Conservation (phyloP, 2,113 vertebrate species). For the Chlorocebus sabaeus region DNA sequence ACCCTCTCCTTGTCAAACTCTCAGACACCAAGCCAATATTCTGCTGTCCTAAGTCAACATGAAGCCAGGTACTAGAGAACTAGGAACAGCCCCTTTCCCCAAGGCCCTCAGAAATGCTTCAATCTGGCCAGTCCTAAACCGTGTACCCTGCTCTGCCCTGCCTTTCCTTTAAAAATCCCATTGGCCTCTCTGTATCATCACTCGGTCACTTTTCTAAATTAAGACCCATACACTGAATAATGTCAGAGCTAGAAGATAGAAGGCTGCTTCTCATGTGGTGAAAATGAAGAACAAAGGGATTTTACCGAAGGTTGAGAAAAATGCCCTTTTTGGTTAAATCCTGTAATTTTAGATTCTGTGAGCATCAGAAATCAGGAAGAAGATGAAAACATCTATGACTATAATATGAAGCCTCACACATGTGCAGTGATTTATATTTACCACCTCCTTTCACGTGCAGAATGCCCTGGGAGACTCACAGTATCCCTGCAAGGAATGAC, state of each 20-base stretch:
- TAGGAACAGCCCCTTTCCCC: background rate
- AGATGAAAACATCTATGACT: background rate
- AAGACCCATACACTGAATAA: background rate
- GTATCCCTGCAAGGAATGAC: background rate
- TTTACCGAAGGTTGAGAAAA: too few species aligned
- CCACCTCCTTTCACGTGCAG: background rate
- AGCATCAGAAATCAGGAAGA: background rate
- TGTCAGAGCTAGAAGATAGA: too few species aligned
- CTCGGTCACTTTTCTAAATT: background rate
- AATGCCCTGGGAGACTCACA: background rate
- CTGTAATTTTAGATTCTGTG: background rate
- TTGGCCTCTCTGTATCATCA: background rate
- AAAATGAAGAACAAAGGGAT: too few species aligned
- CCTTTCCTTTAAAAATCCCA: too few species aligned
- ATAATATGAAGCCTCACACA: background rate
- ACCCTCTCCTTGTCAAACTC: background rate
- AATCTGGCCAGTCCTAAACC: background rate
- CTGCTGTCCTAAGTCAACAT: background rate
- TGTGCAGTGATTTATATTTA: background rate
- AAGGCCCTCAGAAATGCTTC: background rate
- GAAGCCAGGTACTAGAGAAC: background rate
- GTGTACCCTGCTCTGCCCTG: background rate
- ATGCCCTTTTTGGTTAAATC: background rate
- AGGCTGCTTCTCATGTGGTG: too few species aligned
- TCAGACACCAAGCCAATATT: background rate